A percentile compares a stretch with the other conserved stretches of the same genome.
phyloP scores from a whole-genome alignment of 23 tunicate species.

The Styela plicata region DNA sequence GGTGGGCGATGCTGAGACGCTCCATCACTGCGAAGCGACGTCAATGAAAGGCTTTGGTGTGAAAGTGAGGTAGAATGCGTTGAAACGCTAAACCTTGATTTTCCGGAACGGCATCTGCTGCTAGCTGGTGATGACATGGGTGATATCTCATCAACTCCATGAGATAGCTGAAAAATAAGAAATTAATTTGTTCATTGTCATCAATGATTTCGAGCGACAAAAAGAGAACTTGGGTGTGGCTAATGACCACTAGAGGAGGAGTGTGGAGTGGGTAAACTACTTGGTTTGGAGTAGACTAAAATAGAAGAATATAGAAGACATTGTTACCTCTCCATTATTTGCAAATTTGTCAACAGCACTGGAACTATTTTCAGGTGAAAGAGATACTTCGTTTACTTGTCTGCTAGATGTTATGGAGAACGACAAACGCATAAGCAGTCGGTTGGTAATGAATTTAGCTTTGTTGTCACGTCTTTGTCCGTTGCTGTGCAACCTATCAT shows the following conservation, averaged over 20 bases:
- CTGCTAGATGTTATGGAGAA: not conserved
- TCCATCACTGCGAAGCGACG: not conserved
- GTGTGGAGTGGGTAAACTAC: too few species aligned
- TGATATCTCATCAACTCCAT: not conserved
- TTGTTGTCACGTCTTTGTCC: not conserved
- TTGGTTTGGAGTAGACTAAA: too few species aligned
- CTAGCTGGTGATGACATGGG: not conserved
- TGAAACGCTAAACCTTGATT: not conserved
- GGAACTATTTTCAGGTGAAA: not conserved
- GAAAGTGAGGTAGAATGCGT: slow-evolving; percentile 8
- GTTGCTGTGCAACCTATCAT: not conserved
- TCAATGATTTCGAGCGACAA: too few species aligned
- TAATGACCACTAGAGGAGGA: too few species aligned
- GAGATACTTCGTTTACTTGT: not conserved
- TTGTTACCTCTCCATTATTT: not conserved
- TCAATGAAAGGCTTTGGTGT: not conserved
- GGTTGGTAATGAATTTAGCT: not conserved
- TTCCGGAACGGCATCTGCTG: not conserved
- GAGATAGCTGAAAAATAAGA: too few species aligned
- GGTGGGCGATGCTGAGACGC: not conserved
- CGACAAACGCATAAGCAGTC: not conserved
- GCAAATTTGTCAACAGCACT: not conserved
- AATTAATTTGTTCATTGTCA: too few species aligned
- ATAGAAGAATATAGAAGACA: too few species aligned
- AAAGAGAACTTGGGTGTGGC: too few species aligned